phyloP scores from a whole-genome alignment of 2,888 invertebrate species.

The Hylaea fasciaria region DNA sequence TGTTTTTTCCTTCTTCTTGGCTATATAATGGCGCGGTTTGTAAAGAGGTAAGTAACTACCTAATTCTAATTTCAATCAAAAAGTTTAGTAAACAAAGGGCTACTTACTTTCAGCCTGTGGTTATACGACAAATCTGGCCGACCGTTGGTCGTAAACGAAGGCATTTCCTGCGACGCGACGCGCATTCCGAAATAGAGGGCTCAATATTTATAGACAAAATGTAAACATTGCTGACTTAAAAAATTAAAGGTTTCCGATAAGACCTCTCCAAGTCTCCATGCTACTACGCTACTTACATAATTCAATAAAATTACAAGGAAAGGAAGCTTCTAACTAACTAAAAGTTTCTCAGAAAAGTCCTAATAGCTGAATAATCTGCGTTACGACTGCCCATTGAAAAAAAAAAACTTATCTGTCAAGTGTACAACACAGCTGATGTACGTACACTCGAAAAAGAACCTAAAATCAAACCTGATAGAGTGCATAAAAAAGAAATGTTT shows the following conservation, averaged over 20 bases:
- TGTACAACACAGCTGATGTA: slow-evolving; percentile 19
- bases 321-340: slow-evolving; percentile 20
- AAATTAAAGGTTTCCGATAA: not conserved
- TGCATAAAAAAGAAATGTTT: slow-evolving; percentile 13
- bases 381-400: slow-evolving; percentile 35
- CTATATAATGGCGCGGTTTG: too few relatives aligned
- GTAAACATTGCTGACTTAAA: too few relatives aligned
- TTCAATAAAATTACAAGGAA: not conserved
- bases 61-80: too few relatives aligned
- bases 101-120: too few relatives aligned
- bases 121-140: slow-evolving; percentile 6
- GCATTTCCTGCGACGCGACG: slow-evolving; percentile 15
- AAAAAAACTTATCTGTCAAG: slow-evolving; percentile 44
- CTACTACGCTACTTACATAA: not conserved
- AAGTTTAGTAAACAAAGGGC: slow-evolving; percentile 11
- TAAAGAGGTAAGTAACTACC: too few relatives aligned
- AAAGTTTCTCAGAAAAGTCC: slow-evolving; percentile 34
- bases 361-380: slow-evolving; percentile 21
- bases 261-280: not conserved
- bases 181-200: not conserved
- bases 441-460: slow-evolving; percentile 5
- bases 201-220: not conserved
- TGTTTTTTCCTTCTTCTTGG: too few relatives aligned
- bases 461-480: slow-evolving; percentile 12
- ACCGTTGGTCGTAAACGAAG: slow-evolving; percentile 13